A percentile compares a stretch with the other conserved stretches of the same genome.
Evolutionary conservation across 2,113 vertebrate species (phyloP).

Genomic region (Semicossyphus pulcher): DNA sequence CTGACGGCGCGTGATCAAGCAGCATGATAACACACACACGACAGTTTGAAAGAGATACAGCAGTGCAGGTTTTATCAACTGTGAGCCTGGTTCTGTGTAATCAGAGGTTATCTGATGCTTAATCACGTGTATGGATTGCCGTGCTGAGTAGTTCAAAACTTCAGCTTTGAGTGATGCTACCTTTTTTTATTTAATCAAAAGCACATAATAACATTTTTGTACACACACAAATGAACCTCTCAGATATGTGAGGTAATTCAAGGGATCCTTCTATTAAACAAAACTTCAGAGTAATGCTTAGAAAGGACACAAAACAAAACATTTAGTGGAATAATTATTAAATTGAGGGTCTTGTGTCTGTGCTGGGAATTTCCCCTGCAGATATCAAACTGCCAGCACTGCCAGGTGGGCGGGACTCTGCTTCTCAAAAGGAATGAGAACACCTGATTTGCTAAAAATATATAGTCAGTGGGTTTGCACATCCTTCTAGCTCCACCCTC

Average conservation of each 20-base stretch:
- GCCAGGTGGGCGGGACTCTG: too few relatives aligned
- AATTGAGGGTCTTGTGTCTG: too few relatives aligned
- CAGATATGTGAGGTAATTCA: too few relatives aligned
- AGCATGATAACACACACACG: neutral
- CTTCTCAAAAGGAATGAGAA: neutral
- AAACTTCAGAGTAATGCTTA: too few relatives aligned
- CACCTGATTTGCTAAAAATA: neutral
- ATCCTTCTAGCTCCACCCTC: neutral
- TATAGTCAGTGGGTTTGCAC: neutral
- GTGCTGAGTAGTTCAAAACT: slow-evolving; percentile 1
- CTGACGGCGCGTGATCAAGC: neutral
- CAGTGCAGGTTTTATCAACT: slow-evolving; percentile 2
- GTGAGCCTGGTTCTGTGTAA: neutral
- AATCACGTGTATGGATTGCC: slow-evolving; percentile 22
- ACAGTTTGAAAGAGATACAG: neutral
- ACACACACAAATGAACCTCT: too few relatives aligned
- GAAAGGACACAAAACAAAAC: too few relatives aligned
- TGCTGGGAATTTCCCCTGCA: too few relatives aligned
- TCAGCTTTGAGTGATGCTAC: neutral
- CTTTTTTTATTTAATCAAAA: too few relatives aligned
- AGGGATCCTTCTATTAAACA: too few relatives aligned
- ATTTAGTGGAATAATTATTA: too few relatives aligned
- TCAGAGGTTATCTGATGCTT: slow-evolving; percentile 33
- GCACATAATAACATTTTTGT: too few relatives aligned
- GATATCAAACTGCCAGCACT: too few relatives aligned